A percentile compares a stretch with the other conserved stretches of the same genome.
Conservation (phyloP, 1,140 invertebrate species). For the Orius insidiosus region DNA sequence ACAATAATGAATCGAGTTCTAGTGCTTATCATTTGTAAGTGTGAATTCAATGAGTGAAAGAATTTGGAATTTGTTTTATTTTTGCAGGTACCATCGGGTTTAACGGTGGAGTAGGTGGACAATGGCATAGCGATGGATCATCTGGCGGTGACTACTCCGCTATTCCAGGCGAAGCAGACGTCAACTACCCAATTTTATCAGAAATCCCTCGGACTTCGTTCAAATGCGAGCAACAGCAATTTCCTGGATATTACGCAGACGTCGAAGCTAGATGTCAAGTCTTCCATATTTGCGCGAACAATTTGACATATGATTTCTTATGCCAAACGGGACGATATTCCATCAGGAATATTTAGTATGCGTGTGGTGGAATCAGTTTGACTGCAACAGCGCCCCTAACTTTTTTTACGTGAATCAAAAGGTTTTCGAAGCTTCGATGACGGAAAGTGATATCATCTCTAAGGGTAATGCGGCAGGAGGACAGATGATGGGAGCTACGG, state of each 20-base stretch:
- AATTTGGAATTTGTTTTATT: too few species aligned
- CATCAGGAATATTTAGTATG: slow-evolving; percentile 72
- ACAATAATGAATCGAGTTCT: too few species aligned
- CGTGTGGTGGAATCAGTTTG: slow-evolving; percentile 81
- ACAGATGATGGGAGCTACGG: too few species aligned
- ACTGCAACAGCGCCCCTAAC: slow-evolving; percentile 53
- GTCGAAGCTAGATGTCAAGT: slow-evolving; percentile 70
- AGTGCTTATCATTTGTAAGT: too few species aligned
- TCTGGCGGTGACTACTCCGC: slow-evolving; percentile 68
- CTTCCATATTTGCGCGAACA: slow-evolving; percentile 68
- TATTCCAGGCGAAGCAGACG: slow-evolving; percentile 47
- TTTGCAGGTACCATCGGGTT: slow-evolving; percentile 15
- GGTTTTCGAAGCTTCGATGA: slow-evolving; percentile 53
- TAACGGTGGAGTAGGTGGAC: slow-evolving; percentile 18
- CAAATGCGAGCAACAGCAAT: slow-evolving; percentile 53
- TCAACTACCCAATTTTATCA: slow-evolving; percentile 55
- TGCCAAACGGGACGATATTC: slow-evolving; percentile 76
- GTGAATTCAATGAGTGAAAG: too few species aligned
- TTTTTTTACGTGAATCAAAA: slow-evolving; percentile 57
- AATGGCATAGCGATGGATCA: too few species aligned
- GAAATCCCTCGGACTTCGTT: slow-evolving; percentile 56
- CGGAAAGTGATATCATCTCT: slow-evolving; percentile 14
- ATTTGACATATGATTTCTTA: slow-evolving; percentile 62
- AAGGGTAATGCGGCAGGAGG: too few species aligned
- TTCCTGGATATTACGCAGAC: slow-evolving; percentile 70